phyloP scores from a whole-genome alignment of 2,888 invertebrate species.

The Sialis fuliginosa region DNA sequence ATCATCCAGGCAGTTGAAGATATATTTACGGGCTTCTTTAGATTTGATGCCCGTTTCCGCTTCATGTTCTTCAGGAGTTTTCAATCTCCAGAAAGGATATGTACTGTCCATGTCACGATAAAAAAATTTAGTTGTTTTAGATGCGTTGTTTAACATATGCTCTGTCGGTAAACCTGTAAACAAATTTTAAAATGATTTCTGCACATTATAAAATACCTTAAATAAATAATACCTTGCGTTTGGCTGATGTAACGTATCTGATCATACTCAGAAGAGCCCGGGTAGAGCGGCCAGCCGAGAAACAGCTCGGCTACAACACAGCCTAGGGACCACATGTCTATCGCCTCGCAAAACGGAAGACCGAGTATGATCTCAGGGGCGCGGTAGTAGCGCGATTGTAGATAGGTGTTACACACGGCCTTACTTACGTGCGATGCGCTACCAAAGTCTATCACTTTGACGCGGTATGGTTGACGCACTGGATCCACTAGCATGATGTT shows the following conservation, averaged over 20 bases:
- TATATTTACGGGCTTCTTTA: conserved; percentile 98
- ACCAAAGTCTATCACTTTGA: conserved; percentile 99
- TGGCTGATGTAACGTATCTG: conserved; percentile 76
- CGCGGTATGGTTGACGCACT: conserved; percentile 91
- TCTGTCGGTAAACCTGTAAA: conserved; percentile 86
- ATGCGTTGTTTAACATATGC: conserved; percentile 92
- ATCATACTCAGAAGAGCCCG: conserved; percentile 98
- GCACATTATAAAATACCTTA: background rate
- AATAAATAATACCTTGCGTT: conserved; percentile 39
- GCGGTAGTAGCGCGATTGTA: conserved; percentile 97
- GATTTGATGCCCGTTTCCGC: conserved; percentile 94
- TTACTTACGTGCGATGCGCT: conserved; percentile 99
- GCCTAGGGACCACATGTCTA: conserved; percentile 99
- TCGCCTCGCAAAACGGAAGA: conserved; percentile 96
- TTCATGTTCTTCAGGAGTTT: conserved; percentile 98
- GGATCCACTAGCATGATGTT: conserved; percentile 99
- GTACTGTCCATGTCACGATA: conserved; percentile 89
- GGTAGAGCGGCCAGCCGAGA: conserved; percentile 98
- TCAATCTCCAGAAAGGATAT: conserved; percentile 69
- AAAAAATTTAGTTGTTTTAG: conserved; percentile 97
- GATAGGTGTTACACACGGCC: conserved; percentile 97
- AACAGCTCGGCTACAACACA: conserved; percentile 99
- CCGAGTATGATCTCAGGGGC: conserved; percentile 96
- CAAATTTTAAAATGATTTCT: background rate
- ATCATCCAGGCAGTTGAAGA: conserved; percentile 98